Evolutionary conservation across 1,140 invertebrate genomes (phyloP), one percentile per base, ranked within the genome.

Genomic region (Drosophila rufa): DNA sequence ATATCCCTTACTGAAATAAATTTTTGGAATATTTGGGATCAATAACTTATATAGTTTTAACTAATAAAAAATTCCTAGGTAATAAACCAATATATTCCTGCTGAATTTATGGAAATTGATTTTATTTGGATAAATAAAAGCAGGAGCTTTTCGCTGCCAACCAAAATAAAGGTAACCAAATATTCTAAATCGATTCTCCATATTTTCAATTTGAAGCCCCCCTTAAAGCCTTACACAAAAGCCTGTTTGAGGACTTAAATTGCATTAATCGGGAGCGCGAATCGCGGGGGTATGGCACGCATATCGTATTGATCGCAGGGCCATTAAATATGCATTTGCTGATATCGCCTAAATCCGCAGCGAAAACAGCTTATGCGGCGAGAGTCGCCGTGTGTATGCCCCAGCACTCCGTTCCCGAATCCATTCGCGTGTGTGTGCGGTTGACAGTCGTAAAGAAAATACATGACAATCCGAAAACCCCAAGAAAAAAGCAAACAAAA

Each of bases 291-390:
- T 17, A 4, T n/a, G 40, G 12, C 27, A 22, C 55, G 46, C 53
- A 62, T 83, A 74, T 86, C 84, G 48, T 50, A 90, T 79, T 81
- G 78, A 82, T 90, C 84, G 80, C 74, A 68, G 73, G 89, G 78
- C 85, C 84, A 85, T 90, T 89, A 89, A 90, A 90, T 90, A 85
- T 87, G 84, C 84, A 87, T 87, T 87, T 89, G 53, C 80, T 90
- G 84, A 87, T 89, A 90, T 89, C 84, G 76, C 64, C 78, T 51
- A 81, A 89, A 90, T 83, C 84, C 84, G 81, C 70, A 85, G 58
- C 85, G 85, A 85, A 89, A 85, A 85, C 84, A 89, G 84, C 84
- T 89, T 89, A 89, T 89, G 85, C 50, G 81, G 85, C 80, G 67
- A 66, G 76, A 71, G 67, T 59, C 65, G 27, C 5, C 27, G 58